phyloP scores from a whole-genome alignment of 2,888 invertebrate genomes.

The Caenorhabditis sp. region DNA sequence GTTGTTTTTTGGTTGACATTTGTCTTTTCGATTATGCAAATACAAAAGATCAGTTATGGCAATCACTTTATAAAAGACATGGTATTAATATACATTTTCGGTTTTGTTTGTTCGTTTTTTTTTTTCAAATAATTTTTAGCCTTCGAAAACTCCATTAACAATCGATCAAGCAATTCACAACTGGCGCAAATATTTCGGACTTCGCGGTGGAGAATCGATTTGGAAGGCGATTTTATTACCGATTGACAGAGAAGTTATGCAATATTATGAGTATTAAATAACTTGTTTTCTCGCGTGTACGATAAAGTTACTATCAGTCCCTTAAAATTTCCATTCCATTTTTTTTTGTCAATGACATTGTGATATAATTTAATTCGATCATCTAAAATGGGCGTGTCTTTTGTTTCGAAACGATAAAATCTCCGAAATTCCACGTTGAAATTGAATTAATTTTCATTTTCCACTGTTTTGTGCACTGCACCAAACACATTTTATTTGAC shows the following conservation, averaged over 20 bases:
- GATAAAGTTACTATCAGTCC: no score
- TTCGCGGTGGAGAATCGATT: neutral
- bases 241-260: neutral
- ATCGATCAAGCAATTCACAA: neutral
- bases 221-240: neutral
- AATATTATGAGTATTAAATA: neutral
- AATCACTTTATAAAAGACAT: neutral
- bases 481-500: constrained; percentile 6
- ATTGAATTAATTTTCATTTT: neutral
- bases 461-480: neutral
- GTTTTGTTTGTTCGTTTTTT: no score
- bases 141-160: neutral
- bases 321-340: no score
- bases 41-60: neutral
- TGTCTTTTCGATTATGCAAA: neutral
- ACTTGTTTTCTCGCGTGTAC: no score
- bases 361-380: neutral
- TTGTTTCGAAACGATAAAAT: neutral
- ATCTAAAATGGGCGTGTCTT: neutral
- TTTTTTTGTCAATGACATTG: neutral
- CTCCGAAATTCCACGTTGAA: neutral
- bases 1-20: neutral
- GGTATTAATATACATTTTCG: no score
- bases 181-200: neutral
- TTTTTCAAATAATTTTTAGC: no score